Percentiles rank a stretch among this genome's conserved stretches.
Evolutionary conservation across 2,113 vertebrate species (phyloP).

Genomic region (Arizona elegans): DNA sequence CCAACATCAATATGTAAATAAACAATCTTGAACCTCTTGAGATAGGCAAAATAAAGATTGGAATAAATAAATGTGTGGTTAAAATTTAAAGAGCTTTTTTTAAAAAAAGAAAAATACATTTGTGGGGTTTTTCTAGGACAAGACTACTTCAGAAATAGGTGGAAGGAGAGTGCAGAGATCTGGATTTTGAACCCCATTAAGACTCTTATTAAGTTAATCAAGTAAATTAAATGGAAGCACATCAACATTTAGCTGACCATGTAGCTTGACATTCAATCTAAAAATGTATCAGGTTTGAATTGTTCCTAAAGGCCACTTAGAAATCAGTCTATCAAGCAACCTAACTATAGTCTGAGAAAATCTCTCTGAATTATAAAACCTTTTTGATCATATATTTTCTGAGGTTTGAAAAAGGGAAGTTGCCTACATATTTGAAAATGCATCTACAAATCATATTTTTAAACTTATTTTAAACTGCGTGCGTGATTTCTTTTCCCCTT

Average conservation of each 20-base stretch:
- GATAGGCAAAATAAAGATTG: background rate
- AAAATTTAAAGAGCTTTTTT: background rate
- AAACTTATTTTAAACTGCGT: slow-evolving; percentile 43
- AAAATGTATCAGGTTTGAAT: background rate
- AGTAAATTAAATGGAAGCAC: background rate
- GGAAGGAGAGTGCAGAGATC: background rate
- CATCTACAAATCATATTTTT: background rate
- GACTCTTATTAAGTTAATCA: background rate
- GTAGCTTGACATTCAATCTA: background rate
- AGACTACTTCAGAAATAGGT: background rate
- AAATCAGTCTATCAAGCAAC: background rate
- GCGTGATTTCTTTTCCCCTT: slow-evolving; percentile 19
- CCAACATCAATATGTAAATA: background rate
- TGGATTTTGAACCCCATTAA: background rate
- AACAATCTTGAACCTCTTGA: background rate
- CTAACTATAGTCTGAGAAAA: slow-evolving; percentile 11
- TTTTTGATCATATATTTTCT: slow-evolving; percentile 36
- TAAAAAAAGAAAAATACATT: background rate
- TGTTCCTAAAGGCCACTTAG: background rate
- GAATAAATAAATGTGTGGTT: background rate
- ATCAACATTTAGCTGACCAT: background rate
- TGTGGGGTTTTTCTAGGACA: background rate
- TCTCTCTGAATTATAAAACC: slow-evolving; percentile 38
- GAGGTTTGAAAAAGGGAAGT: background rate
- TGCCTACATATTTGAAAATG: slow-evolving; percentile 36